phyloP scores from a whole-genome alignment of 2,888 invertebrate species.

The Melipona beecheii region DNA sequence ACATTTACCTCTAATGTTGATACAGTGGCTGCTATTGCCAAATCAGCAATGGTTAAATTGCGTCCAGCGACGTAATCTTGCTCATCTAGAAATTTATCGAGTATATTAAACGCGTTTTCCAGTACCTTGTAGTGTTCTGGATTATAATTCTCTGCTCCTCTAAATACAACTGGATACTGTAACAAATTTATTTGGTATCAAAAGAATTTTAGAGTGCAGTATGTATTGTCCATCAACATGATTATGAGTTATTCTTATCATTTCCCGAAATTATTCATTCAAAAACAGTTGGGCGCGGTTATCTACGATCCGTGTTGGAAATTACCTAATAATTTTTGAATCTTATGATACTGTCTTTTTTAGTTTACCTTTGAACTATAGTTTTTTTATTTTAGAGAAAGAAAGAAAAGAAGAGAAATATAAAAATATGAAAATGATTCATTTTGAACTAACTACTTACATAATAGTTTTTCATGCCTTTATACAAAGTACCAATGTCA shows the following conservation, averaged over 20 bases:
- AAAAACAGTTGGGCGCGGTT: too few species aligned
- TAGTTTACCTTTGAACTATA: neutral
- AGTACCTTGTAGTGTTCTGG: slow-evolving; percentile 68
- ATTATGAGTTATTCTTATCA: too few species aligned
- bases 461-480: slow-evolving; percentile 75
- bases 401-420: neutral
- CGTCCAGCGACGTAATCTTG: slow-evolving; percentile 78
- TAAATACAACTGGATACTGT: slow-evolving; percentile 73
- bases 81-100: slow-evolving; percentile 77
- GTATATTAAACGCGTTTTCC: slow-evolving; percentile 67
- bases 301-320: too few species aligned
- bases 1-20: slow-evolving; percentile 75
- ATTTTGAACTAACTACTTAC: slow-evolving; percentile 86
- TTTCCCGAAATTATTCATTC: too few species aligned
- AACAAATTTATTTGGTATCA: neutral
- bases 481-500: slow-evolving; percentile 82
- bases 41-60: slow-evolving; percentile 80
- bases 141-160: slow-evolving; percentile 58
- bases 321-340: too few species aligned
- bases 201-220: neutral
- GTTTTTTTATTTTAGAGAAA: neutral
- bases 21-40: slow-evolving; percentile 74
- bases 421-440: neutral
- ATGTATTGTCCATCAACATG: too few species aligned
- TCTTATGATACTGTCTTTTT: neutral